Percentiles rank a stretch among this genome's conserved stretches.
phyloP scores from a whole-genome alignment of 2,888 invertebrate genomes.

The Melanargia galathea region DNA sequence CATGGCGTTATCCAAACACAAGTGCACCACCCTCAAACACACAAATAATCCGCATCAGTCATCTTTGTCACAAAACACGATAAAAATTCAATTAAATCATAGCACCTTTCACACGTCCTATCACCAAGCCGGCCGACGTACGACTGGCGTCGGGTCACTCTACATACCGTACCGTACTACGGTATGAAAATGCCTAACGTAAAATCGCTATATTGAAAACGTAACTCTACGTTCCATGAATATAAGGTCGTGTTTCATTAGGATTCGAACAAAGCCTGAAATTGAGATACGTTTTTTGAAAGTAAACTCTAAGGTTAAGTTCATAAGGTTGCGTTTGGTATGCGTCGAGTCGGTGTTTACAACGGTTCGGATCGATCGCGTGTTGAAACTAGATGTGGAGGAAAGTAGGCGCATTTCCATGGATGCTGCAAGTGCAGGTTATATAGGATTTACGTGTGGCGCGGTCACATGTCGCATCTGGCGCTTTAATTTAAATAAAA shows the following conservation, averaged over 20 bases:
- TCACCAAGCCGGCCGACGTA: slow-evolving; percentile 53
- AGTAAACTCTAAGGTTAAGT: slow-evolving; percentile 42
- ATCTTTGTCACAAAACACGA: slow-evolving; percentile 73
- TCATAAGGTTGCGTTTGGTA: slow-evolving; percentile 43
- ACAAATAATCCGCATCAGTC: slow-evolving; percentile 70
- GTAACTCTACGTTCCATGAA: slow-evolving; percentile 41
- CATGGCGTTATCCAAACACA: slow-evolving; percentile 67
- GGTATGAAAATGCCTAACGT: slow-evolving; percentile 29
- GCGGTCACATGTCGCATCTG: slow-evolving; percentile 64
- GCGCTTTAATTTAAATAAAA: slow-evolving; percentile 24
- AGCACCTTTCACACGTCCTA: slow-evolving; percentile 47
- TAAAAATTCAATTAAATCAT: slow-evolving; percentile 54
- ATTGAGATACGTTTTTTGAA: slow-evolving; percentile 34
- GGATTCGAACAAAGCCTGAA: slow-evolving; percentile 21
- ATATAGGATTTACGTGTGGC: slow-evolving; percentile 48
- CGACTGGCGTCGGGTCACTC: slow-evolving; percentile 55
- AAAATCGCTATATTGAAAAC: slow-evolving; percentile 37
- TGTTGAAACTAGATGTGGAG: slow-evolving; percentile 66
- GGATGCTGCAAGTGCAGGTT: slow-evolving; percentile 62
- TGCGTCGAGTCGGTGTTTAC: slow-evolving; percentile 45
- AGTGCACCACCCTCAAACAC: slow-evolving; percentile 69
- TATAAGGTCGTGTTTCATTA: slow-evolving; percentile 43
- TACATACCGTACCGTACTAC: slow-evolving; percentile 30
- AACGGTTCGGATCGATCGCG: slow-evolving; percentile 51
- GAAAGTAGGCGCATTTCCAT: slow-evolving; percentile 76